These are phyloP conservation scores for Rhinolophus sinicus DNA, from an alignment of 2,113 vertebrate species.

Conservation along the genomic window DNA sequence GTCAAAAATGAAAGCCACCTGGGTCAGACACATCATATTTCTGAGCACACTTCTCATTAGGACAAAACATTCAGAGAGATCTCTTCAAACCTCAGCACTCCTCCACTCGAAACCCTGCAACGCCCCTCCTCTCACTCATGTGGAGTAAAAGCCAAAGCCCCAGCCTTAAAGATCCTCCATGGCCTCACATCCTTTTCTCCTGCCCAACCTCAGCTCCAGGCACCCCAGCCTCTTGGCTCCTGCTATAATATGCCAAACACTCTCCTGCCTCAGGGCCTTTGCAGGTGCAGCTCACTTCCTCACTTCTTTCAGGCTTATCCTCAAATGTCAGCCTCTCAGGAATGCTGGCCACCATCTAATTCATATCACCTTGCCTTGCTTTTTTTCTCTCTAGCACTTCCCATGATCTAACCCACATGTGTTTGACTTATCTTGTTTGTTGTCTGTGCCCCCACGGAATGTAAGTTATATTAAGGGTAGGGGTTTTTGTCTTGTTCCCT, in stretches of 20 bases:
- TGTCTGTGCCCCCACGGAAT: background rate
- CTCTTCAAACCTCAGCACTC: background rate
- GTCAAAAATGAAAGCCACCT: background rate
- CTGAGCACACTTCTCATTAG: background rate
- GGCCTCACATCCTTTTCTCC: background rate
- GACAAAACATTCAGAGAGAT: background rate
- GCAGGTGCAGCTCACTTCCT: background rate
- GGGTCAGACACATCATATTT: background rate
- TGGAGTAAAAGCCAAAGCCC: background rate
- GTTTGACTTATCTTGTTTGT: background rate
- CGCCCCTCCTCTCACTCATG: fast-evolving
- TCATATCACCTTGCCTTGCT: background rate
- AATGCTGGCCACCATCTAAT: too few species aligned
- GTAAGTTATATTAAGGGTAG: background rate
- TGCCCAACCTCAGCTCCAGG: fast-evolving
- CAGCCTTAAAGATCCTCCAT: background rate
- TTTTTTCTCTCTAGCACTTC: background rate
- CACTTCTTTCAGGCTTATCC: background rate
- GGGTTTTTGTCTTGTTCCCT: background rate
- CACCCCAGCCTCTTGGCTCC: background rate
- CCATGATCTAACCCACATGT: background rate
- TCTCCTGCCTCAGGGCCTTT: background rate
- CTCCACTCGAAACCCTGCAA: background rate
- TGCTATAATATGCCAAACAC: fast-evolving
- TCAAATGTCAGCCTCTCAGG: background rate